Conservation (phyloP, 2,888 invertebrate species). For the Sipha maydis region DNA sequence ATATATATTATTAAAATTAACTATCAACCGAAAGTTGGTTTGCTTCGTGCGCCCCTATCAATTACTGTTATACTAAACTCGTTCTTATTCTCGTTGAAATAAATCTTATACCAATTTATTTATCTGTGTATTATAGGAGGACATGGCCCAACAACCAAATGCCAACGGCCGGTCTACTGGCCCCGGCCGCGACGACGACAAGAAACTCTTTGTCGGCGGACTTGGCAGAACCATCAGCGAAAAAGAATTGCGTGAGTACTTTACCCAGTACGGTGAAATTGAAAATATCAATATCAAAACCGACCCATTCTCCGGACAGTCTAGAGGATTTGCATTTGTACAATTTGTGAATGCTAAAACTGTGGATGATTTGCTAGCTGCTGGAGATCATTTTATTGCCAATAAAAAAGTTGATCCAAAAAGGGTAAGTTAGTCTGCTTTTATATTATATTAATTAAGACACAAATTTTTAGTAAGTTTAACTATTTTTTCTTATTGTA, state of each 20-base stretch:
- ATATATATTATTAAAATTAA: neutral
- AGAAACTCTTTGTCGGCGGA: constrained; percentile 76
- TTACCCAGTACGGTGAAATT: constrained; percentile 74
- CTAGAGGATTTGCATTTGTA: constrained; percentile 76
- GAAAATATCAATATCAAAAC: constrained; percentile 74
- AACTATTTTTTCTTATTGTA: too few relatives aligned
- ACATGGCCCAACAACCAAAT: constrained; percentile 50
- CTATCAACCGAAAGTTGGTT: neutral
- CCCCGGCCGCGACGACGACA: constrained; percentile 70
- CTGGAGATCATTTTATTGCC: constrained; percentile 73
- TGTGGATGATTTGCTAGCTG: constrained; percentile 71
- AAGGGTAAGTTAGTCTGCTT: constrained; percentile 63
- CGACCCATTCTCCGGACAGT: constrained; percentile 74
- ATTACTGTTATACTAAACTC: neutral
- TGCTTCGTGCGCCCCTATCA: neutral
- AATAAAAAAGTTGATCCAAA: constrained; percentile 76
- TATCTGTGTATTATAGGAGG: neutral
- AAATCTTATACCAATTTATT: neutral
- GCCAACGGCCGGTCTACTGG: constrained; percentile 63
- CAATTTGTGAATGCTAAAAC: constrained; percentile 72
- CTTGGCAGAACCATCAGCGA: constrained; percentile 73
- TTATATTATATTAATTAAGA: too few relatives aligned
- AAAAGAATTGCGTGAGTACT: constrained; percentile 74
- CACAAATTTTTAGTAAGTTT: too few relatives aligned
- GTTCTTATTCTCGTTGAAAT: too few relatives aligned